These are phyloP conservation scores for Tetragonula carbonaria DNA, from an alignment of 2,888 invertebrate species.

Conservation along the genomic window DNA sequence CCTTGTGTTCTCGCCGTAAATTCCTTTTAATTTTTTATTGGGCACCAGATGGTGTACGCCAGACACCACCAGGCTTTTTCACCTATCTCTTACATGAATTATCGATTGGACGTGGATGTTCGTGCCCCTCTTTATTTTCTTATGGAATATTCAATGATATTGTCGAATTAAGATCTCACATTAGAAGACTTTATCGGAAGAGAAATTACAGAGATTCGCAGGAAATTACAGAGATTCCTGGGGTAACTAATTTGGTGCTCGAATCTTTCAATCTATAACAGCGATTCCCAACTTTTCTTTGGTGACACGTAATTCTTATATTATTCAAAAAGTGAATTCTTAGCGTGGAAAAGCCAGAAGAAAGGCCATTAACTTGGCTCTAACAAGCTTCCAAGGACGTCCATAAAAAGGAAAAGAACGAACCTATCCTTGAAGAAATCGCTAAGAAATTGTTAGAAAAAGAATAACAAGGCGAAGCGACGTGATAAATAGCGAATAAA, in stretches of 20 bases:
- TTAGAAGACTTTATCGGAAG: neutral
- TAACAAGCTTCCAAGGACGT: no score
- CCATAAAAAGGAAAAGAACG: no score
- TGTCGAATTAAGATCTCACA: neutral
- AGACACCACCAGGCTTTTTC: neutral
- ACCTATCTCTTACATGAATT: neutral
- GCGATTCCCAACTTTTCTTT: neutral
- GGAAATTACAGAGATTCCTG: neutral
- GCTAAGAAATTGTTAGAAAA: no score
- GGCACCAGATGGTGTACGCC: conserved; percentile 30
- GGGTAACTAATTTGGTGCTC: neutral
- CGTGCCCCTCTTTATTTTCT: neutral
- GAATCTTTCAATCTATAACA: neutral
- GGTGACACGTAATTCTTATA: no score
- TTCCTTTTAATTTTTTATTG: conserved; percentile 33
- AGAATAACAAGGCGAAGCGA: no score
- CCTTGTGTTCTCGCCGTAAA: neutral
- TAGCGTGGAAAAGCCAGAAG: no score
- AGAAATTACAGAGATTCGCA: neutral
- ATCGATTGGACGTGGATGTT: neutral
- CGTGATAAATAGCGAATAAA: no score
- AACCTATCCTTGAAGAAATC: no score
- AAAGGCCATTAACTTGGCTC: no score
- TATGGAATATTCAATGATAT: neutral
- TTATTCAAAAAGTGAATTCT: no score